Conservation (phyloP, 2,888 invertebrate species). For the Ypsolopha scabrella region DNA sequence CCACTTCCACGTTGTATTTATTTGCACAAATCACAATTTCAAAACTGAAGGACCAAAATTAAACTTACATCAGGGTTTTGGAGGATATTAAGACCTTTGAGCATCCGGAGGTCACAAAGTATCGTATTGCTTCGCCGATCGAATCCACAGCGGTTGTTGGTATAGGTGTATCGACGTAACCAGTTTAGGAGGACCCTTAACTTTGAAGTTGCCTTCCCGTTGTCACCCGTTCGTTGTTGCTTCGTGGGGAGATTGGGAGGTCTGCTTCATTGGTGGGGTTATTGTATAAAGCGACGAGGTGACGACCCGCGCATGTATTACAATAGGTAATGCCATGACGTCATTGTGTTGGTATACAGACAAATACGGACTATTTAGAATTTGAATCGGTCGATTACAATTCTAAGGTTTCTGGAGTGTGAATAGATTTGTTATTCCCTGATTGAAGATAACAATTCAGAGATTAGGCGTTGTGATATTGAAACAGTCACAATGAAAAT, state of each 20-base stretch:
- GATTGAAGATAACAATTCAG: too few species aligned
- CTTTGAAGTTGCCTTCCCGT: too few species aligned
- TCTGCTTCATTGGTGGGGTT: slow-evolving; percentile 26
- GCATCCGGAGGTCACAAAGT: slow-evolving; percentile 1
- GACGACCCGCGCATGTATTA: slow-evolving; percentile 56
- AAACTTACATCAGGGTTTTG: not conserved
- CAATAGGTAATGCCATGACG: slow-evolving; percentile 47
- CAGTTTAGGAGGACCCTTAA: slow-evolving; percentile 20
- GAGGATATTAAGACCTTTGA: slow-evolving; percentile 1
- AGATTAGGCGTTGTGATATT: too few species aligned
- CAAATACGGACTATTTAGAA: not conserved
- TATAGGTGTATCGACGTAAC: not conserved
- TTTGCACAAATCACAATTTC: too few species aligned
- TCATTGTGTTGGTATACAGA: not conserved
- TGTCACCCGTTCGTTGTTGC: slow-evolving; percentile 3
- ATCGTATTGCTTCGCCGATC: not conserved
- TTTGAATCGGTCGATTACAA: slow-evolving; percentile 5
- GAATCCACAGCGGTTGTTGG: not conserved
- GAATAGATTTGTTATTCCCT: too few species aligned
- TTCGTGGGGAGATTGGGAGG: slow-evolving; percentile 20
- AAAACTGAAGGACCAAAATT: too few species aligned
- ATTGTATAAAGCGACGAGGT: slow-evolving; percentile 26
- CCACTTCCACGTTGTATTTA: too few species aligned
- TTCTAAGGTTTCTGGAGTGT: not conserved
- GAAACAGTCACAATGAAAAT: too few species aligned